Evolutionary conservation across 2,113 vertebrate genomes (phyloP).

Genomic region (Channa argus): DNA sequence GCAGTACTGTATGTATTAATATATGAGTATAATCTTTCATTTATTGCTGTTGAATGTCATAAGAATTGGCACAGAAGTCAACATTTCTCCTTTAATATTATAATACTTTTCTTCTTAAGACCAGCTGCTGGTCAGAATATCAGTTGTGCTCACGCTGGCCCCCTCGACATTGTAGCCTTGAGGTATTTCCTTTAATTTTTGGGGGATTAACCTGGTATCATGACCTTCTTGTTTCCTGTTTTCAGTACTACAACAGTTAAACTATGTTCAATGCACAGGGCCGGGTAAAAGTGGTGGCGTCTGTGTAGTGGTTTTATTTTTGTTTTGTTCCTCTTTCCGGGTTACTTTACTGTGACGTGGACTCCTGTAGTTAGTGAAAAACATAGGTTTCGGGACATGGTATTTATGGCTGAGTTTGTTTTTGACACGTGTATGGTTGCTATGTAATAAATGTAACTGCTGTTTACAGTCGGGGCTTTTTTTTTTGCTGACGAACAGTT

Average conservation of each 20-base stretch:
- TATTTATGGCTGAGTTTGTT: constrained; percentile 26
- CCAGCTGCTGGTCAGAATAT: too few relatives aligned
- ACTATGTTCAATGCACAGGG: constrained; percentile 22
- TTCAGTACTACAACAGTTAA: neutral
- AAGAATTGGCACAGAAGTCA: too few relatives aligned
- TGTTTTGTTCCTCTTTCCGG: neutral
- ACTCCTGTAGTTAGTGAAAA: constrained; percentile 12
- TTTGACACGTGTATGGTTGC: constrained; percentile 26
- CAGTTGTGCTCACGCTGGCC: too few relatives aligned
- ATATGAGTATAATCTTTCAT: too few relatives aligned
- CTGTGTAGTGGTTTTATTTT: constrained; percentile 11
- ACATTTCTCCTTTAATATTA: too few relatives aligned
- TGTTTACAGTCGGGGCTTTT: constrained; percentile 52
- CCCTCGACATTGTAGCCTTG: neutral
- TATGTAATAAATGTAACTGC: constrained; percentile 39
- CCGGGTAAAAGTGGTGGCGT: constrained; percentile 3
- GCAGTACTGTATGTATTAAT: too few relatives aligned
- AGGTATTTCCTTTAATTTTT: neutral
- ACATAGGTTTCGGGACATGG: neutral
- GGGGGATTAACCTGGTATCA: constrained; percentile 13
- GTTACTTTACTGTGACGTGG: neutral
- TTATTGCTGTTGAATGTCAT: too few relatives aligned
- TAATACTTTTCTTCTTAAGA: too few relatives aligned
- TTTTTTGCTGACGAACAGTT: constrained; percentile 66
- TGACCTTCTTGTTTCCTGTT: constrained; percentile 51